phyloP scores from a whole-genome alignment of 2,113 vertebrate genomes.

The Paradisaea rubra region DNA sequence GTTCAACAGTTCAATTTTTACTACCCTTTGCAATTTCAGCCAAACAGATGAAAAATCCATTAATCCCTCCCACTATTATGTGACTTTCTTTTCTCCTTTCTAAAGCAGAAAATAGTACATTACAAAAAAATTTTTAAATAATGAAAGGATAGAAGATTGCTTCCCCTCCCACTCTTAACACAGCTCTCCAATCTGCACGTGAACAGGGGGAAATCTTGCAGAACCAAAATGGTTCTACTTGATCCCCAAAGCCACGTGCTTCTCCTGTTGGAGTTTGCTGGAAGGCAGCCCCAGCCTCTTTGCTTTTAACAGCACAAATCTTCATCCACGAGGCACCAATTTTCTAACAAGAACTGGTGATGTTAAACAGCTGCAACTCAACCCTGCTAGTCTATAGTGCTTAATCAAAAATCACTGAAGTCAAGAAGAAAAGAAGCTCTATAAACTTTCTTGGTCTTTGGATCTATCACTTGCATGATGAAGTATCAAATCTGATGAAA shows the following conservation, averaged over 20 bases:
- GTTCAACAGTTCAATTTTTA: not conserved
- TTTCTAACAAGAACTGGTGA: not conserved
- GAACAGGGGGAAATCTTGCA: not conserved
- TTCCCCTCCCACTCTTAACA: not conserved
- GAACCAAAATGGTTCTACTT: not conserved
- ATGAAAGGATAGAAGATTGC: not conserved
- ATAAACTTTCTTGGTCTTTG: not conserved
- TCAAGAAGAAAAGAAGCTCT: not conserved
- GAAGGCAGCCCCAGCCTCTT: not conserved
- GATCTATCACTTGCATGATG: not conserved
- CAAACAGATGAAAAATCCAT: not conserved
- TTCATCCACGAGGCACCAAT: not conserved
- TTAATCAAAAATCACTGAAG: slow-evolving; percentile 16
- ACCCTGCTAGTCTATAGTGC: not conserved
- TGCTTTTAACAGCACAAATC: not conserved
- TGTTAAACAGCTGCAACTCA: not conserved
- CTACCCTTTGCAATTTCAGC: not conserved
- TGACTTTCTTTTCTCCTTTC: not conserved
- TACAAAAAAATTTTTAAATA: not conserved
- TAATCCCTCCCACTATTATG: not conserved
- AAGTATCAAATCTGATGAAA: slow-evolving; percentile 2
- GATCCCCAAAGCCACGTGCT: fast-evolving
- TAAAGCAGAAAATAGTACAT: not conserved
- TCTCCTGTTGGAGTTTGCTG: not conserved
- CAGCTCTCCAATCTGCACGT: not conserved